Percentiles rank a stretch among this genome's conserved stretches.
Conservation (phyloP, 2,888 invertebrate genomes). For the Leptopilina drosophilae region DNA sequence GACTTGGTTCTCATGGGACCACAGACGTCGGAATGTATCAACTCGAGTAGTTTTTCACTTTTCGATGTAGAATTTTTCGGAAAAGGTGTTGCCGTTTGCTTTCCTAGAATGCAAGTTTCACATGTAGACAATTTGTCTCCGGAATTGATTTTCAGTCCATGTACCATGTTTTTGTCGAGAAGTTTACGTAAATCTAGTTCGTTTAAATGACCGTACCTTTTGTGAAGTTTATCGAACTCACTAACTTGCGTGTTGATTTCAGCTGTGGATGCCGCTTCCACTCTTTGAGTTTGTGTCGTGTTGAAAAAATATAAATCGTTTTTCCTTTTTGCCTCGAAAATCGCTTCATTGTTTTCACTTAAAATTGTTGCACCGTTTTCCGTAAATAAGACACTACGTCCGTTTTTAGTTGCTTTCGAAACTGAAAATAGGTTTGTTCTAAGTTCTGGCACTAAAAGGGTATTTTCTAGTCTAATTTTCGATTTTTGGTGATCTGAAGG, state of each 20-base stretch:
- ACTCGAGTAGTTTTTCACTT: constrained; percentile 37
- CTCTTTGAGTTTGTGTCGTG: background rate
- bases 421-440: too few relatives aligned
- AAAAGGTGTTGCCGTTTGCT: constrained; percentile 41
- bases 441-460: too few relatives aligned
- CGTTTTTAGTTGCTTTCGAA: too few relatives aligned
- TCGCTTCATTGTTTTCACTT: too few relatives aligned
- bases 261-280: background rate
- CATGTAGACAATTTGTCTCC: constrained; percentile 38
- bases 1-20: constrained; percentile 37
- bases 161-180: constrained; percentile 41
- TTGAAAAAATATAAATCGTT: constrained; percentile 15
- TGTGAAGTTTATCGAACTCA: constrained; percentile 46
- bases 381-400: too few relatives aligned
- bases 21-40: constrained; percentile 47
- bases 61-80: constrained; percentile 33
- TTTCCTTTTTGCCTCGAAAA: too few relatives aligned
- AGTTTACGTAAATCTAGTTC: constrained; percentile 38
- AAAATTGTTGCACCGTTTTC: too few relatives aligned
- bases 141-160: constrained; percentile 38
- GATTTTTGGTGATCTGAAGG: constrained; percentile 4
- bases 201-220: constrained; percentile 49
- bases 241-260: constrained; percentile 30
- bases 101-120: constrained; percentile 47
- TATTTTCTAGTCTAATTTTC: too few relatives aligned